Evolutionary conservation across 2,888 invertebrate species (phyloP).

Genomic region (Pollenia labialis): DNA sequence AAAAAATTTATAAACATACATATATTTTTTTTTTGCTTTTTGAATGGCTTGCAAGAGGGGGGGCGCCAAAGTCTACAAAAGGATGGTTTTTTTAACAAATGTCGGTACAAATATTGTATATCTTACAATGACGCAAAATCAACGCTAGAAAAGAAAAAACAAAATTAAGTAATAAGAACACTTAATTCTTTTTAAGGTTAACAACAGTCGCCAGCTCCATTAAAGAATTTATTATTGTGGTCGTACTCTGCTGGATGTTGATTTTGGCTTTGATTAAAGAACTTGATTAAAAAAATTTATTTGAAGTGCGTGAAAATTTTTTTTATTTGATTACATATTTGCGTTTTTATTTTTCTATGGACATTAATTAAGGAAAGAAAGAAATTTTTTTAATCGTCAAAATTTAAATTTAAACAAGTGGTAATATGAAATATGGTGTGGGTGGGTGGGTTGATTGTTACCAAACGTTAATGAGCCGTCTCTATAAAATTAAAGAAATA

Average conservation of each 20-base stretch:
- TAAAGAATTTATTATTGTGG: slow-evolving; percentile 57
- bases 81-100: slow-evolving; percentile 7
- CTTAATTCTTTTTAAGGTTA: slow-evolving; percentile 26
- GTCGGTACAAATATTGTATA: slow-evolving; percentile 2
- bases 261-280: slow-evolving; percentile 36
- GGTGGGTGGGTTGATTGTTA: no score
- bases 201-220: slow-evolving; percentile 40
- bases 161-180: slow-evolving; percentile 40
- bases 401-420: no score
- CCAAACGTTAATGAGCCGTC: no score
- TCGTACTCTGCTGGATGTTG: slow-evolving; percentile 45
- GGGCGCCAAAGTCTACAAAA: slow-evolving; percentile 22
- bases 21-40: slow-evolving; percentile 35
- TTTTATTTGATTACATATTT: no score
- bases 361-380: no score
- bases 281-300: not conserved
- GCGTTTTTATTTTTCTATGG: no score
- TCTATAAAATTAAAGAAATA: no score
- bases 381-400: no score
- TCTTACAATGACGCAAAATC: slow-evolving; percentile 19
- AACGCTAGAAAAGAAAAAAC: not conserved
- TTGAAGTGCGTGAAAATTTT: not conserved
- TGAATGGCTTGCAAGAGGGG: slow-evolving; percentile 38
- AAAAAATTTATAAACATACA: not conserved
- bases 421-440: no score